Evolutionary conservation across 2,113 vertebrate genomes (phyloP), one percentile per base, ranked within the genome.

Genomic region (Peromyscus polionotus): DNA sequence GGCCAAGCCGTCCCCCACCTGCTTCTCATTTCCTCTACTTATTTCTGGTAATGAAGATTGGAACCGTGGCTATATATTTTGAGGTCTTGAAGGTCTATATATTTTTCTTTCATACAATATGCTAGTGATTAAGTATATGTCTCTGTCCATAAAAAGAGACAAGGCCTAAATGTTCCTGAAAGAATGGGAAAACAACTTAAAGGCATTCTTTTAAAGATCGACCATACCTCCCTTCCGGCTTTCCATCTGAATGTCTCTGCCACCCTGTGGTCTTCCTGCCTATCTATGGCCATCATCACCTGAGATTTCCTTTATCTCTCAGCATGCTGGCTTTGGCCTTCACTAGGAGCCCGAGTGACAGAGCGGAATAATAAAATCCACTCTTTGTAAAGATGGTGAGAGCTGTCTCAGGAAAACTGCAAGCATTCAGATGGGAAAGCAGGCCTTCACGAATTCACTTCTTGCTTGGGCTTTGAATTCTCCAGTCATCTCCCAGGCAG

Each of bases 21-120:
- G 99, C 94, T 98, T 99, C 98, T 98, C 96, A 99, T 99, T 99
- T 99, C 99, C 99, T 98, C 97, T 98, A 93, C 97, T 98, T 98
- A 98, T 98, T 99, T 98, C 97, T 98, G 98, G 98, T 99, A 97
- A 98, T 98, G 98, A 98, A 98, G 98, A 98, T 96, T 98, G 98
- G 98, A 98, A 97, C 95, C 86, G 86, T 95, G 98, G 96, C 97
- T 97, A 73, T 79, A 96, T 97, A 98, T 98, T 98, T 96, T 98
- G 96, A 96, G 96, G 96, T 93, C 94, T 97, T 97, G 97, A 98
- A 98, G 93, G 93, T 97, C 97, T 98, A 94, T 97, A 90, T 24
- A 4, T 97, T 98, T 98, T 98, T 98, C 96, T 94, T 98, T 96
- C 97, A 95, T 97, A 95, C 98, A 98, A 93, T 96, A 97, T 98